Base-by-base conservation (phyloP, 2,888 invertebrate genomes). In the Pemphredon lugubris region DNA sequence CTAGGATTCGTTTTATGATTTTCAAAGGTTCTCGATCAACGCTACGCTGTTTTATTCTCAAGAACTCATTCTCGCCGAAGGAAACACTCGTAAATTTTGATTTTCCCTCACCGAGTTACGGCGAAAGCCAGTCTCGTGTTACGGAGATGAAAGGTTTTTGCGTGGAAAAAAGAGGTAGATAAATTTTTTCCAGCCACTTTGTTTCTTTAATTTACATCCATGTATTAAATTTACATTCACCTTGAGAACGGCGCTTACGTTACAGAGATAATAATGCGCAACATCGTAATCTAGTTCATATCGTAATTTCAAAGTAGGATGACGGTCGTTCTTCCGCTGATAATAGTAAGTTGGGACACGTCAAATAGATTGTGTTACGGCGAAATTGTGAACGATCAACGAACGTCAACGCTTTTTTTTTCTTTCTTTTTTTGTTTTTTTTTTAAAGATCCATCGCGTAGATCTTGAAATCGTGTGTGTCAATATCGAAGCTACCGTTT, bases 141-240 rank as follows among this genome's bases (percentile, higher is more conserved):
- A n/a, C n/a, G n/a, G n/a, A n/a, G n/a, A n/a, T n/a, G n/a, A n/a
- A n/a, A n/a, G n/a, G n/a, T n/a, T n/a, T 51, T 26, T 50, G 42
- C 32, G 42, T 16, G 40, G 40, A 18, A 4, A 11, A 18, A 18
- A 5, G 40, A 4, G n/a, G n/a, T n/a, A 11, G 16, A 40, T 3
- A 40, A 39, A 68, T 23, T 16, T 21, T 40, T 48, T 75, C 61
- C 67, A 74, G 73, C 77, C 69, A 79, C 71, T 76, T 77, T 70
- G 55, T 66, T 61, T 54, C 18, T 51, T 44, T 77, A 76, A 76
- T 77, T 72, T 48, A 37, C 70, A 70, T 64, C 54, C 59, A 54
- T 55, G 74, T 77, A 81, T 69, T 79, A 81, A 77, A 76, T 72
- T 74, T 73, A 78, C 71, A 78, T 75, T 67, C 40, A 60, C 58